Evolutionary conservation across 2,888 invertebrate species (phyloP), one percentile per base, ranked within the genome.

Genomic region (Miltochrista miniata): DNA sequence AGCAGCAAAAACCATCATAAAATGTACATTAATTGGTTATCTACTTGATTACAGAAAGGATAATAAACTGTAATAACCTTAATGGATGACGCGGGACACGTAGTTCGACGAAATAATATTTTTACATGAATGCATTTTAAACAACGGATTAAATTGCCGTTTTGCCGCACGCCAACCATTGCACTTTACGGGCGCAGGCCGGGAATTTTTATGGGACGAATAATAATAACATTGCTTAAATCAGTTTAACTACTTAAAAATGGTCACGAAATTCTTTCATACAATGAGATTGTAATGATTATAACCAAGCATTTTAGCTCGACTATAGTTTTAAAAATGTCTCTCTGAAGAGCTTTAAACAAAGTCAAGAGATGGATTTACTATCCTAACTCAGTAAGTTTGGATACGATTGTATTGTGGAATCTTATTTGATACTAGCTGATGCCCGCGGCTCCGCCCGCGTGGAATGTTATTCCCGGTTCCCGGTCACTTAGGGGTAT

Each of bases 11-110:
- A 42, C 30, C n/a, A 30, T 14, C 37, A 40, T 41, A 15, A 37
- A 35, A 35, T 1, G 12, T n/a, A n/a, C n/a, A 36, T 13, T 9
- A 18, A 10, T 24, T n/a, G 1, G n/a, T 57, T 62, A 74, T 74
- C 70, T 72, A 56, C 77, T 72, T 78, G 74, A 78, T 77, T 72
- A 76, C 70, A 64, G 59, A 64, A 70, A 40, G 67, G 69, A 77
- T 74, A 76, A 75, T 76, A 65, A 73, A 77, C 72, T 70, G 70
- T 75, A 78, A 76, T 80, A 31, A 72, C 65, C 49, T 71, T 83
- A 81, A 82, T 82, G 78, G 77, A 72, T 64, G 60, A 71, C 78
- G 76, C 79, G 75, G 68, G 73, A 60, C 83, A 82, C 81, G 82
- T 80, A 68, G 82, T 68, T 62, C 56, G 42, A 52, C 54, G 44